phyloP scores from a whole-genome alignment of 2,888 invertebrate species.

The Cancer borealis region DNA sequence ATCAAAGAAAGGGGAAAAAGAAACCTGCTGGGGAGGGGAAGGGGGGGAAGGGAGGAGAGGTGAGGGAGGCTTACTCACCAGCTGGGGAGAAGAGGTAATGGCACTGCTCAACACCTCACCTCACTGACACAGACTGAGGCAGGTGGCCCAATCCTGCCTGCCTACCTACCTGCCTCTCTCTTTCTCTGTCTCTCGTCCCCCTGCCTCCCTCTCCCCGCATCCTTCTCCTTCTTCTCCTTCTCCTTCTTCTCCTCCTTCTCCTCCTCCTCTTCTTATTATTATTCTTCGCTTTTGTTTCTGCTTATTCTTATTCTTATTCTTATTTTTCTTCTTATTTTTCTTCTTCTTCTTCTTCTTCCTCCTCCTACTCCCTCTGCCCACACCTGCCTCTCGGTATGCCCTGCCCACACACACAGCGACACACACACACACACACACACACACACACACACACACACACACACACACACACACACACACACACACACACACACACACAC shows the following conservation, averaged over 20 bases:
- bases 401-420: background rate
- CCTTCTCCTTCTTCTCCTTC: background rate
- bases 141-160: constrained; percentile 8
- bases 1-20: background rate
- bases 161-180: background rate
- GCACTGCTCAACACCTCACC: constrained; percentile 9
- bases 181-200: background rate
- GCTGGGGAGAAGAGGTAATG: background rate
- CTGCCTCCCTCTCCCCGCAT: background rate
- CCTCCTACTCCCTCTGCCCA: background rate
- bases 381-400: background rate
- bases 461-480: constrained; percentile 1
- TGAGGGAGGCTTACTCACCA: background rate
- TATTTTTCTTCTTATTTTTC: too few species aligned
- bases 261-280: background rate
- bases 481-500: background rate
- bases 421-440: constrained; percentile 4
- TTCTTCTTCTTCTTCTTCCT: background rate
- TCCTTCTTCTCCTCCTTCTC: constrained; percentile 25
- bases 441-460: background rate
- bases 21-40: background rate
- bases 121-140: constrained; percentile 22
- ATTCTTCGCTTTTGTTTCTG: too few species aligned
- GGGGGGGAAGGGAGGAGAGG: background rate
- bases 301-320: too few species aligned